These are phyloP conservation scores for Polia nebulosa DNA, from an alignment of 2,888 invertebrate species.

Conservation along the genomic window DNA sequence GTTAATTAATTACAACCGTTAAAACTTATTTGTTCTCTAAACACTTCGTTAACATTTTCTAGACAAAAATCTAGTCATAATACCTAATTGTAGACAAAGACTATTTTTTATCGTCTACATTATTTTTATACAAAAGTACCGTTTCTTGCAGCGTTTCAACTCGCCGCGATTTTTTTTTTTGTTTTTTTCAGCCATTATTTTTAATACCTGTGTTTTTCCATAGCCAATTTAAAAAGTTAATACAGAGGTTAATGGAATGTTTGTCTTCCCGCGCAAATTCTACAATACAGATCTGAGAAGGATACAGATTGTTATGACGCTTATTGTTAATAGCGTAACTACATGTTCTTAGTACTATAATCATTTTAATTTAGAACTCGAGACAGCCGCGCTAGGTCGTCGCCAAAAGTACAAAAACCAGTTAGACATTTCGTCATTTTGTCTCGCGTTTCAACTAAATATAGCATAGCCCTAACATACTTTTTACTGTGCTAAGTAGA, in stretches of 20 bases:
- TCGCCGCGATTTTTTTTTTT: conserved; percentile 30
- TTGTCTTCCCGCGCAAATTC: conserved; percentile 27
- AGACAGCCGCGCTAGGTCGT: conserved; percentile 27
- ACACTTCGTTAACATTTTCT: conserved; percentile 32
- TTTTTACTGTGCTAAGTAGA: conserved; percentile 56
- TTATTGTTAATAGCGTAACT: conserved; percentile 50
- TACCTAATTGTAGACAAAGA: conserved; percentile 53
- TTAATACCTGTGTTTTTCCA: conserved; percentile 28
- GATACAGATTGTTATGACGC: conserved; percentile 47
- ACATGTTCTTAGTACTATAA: conserved; percentile 47
- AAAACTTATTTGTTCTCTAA: conserved; percentile 30
- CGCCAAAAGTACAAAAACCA: conserved; percentile 39
- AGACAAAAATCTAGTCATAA: conserved; percentile 26
- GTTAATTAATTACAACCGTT: conserved; percentile 18
- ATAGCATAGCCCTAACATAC: conserved; percentile 23
- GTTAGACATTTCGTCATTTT: conserved; percentile 25
- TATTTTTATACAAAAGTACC: conserved; percentile 45
- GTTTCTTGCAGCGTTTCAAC: conserved; percentile 43
- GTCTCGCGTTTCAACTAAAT: conserved; percentile 24
- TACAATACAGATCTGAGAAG: conserved; percentile 32
- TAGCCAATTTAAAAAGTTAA: conserved; percentile 15
- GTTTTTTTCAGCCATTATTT: conserved; percentile 24
- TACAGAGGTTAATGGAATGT: not conserved
- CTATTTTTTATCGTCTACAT: conserved; percentile 41
- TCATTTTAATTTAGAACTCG: conserved; percentile 56